Evolutionary conservation across 1,140 invertebrate genomes (phyloP).

Genomic region (Colletes latitarsis): DNA sequence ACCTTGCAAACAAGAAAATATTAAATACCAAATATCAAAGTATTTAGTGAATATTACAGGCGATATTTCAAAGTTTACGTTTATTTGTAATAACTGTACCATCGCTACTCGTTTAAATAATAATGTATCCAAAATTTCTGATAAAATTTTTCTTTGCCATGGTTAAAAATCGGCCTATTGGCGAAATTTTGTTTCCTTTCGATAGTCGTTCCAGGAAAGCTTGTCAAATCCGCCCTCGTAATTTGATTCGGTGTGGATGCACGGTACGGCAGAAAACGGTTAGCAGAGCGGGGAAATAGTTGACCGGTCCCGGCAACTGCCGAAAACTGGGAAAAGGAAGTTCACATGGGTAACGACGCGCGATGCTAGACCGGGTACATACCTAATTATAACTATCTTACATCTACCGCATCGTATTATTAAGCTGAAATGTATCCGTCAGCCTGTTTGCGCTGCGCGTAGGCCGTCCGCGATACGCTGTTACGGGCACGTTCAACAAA

Average conservation of each 20-base stretch:
- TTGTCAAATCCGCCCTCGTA: not conserved
- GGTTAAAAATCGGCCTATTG: too few species aligned
- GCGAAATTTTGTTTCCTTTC: too few species aligned
- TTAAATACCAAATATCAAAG: too few species aligned
- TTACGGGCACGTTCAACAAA: conserved; percentile 72
- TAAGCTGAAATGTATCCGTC: conserved; percentile 75
- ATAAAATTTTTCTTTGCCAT: too few species aligned
- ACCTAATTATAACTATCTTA: conserved; percentile 81
- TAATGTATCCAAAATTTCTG: too few species aligned
- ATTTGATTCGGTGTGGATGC: not conserved
- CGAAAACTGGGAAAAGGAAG: conserved; percentile 75
- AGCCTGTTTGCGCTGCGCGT: conserved; percentile 66
- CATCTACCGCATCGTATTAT: conserved; percentile 77
- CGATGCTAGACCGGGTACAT: conserved; percentile 77
- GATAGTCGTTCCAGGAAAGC: too few species aligned
- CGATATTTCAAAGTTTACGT: too few species aligned
- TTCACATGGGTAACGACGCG: conserved; percentile 79
- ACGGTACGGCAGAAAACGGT: not conserved
- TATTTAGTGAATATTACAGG: too few species aligned
- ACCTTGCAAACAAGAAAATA: too few species aligned
- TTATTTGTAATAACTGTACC: too few species aligned
- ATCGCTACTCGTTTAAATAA: too few species aligned
- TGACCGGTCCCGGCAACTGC: conserved; percentile 42
- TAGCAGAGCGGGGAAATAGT: conserved; percentile 13
- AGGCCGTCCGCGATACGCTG: conserved; percentile 64